Evolutionary conservation across 2,888 invertebrate species (phyloP), one percentile per base, ranked within the genome.

Genomic region (Hypena proboscidalis): DNA sequence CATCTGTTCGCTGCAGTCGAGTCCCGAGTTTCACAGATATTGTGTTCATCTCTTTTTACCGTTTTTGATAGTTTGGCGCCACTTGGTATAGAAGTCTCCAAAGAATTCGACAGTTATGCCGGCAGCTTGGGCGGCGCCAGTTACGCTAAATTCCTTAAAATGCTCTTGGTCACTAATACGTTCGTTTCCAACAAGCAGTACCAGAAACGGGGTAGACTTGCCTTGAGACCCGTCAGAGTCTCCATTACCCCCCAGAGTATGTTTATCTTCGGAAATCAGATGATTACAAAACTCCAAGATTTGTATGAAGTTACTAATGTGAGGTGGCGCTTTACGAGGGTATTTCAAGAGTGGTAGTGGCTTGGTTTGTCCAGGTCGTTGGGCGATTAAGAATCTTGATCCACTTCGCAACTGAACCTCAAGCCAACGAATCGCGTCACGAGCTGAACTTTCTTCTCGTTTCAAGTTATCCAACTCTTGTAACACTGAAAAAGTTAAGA

Each of bases 391-490:
- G 79, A 95, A 97, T 55, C 97, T 93, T 65, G 97, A 97, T 6
- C 98, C 98, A 53, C 94, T 94, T 59, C 95, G 94, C 56, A 98
- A 94, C 76, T 98, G 97, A 21, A 93, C 91, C 83, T 98, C 98
- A 54, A 98, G 89, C 98, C 98, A 98, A 58, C 98, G 95, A 46
- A 98, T 98, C 2, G 97, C 97, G 77, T 98, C 97, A 35, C 98
- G 93, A 0, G 97, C 98, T 53, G 95, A 93, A 55, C 94, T 94
- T 68, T 95, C 95, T 58, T 95, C 95, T 47, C 96, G 95, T 88
- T 98, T 98, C 67, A 97, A 85, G 66, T 96, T 95, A 80, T 98
- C 98, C 77, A 98, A 85, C 53, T 96, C 96, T 66, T 96, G 96
- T 42, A 98, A 93, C 54, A 98, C 98, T 98, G 85, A 6, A 92